Percentiles rank a stretch among this genome's conserved stretches.
Evolutionary conservation across 1,140 invertebrate species (phyloP).

Genomic region (Melanaphis sacchari): DNA sequence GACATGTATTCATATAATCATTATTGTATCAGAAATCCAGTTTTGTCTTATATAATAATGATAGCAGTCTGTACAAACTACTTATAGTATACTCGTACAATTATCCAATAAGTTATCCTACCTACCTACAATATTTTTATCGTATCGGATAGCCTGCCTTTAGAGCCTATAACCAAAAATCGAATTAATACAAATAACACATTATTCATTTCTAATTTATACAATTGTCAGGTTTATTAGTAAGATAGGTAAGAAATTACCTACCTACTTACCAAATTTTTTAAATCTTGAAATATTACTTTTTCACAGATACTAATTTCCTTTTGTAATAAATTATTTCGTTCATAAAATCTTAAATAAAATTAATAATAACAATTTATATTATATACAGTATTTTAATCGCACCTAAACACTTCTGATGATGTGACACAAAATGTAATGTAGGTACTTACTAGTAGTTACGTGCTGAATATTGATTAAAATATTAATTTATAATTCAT

Average conservation of each 20-base stretch:
- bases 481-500: background rate
- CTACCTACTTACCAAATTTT: background rate
- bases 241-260: background rate
- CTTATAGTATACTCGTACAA: background rate
- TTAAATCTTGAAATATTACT: conserved; percentile 24
- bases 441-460: background rate
- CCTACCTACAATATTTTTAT: background rate
- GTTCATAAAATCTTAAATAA: background rate
- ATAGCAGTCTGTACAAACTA: background rate
- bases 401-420: background rate
- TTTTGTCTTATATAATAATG: conserved; percentile 5
- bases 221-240: background rate
- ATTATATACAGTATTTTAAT: background rate
- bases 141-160: background rate
- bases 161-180: background rate
- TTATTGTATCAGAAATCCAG: background rate
- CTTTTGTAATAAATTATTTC: background rate
- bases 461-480: background rate
- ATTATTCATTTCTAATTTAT: conserved; percentile 16
- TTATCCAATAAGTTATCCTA: background rate
- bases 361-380: background rate
- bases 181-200: background rate
- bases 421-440: background rate
- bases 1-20: background rate
- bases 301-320: background rate